Percentiles rank a stretch among this genome's conserved stretches.
phyloP scores from a whole-genome alignment of 2,797 vertebrate species.

The Siniperca obscura region DNA sequence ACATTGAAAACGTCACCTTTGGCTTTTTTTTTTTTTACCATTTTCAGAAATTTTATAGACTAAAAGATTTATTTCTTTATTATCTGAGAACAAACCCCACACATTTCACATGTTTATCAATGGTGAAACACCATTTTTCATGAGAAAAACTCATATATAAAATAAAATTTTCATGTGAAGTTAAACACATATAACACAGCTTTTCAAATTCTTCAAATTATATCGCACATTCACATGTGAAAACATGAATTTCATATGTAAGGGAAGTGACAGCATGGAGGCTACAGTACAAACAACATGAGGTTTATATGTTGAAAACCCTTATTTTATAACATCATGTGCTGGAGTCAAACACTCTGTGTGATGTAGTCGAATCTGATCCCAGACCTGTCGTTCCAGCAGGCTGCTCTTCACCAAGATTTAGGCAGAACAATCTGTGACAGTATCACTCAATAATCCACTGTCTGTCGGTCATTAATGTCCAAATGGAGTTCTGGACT shows the following conservation, averaged over 20 bases:
- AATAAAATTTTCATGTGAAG: background rate
- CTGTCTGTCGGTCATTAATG: constrained; percentile 48
- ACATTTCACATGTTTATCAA: background rate
- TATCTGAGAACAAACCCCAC: background rate
- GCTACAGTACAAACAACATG: background rate
- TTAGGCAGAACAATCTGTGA: constrained; percentile 45
- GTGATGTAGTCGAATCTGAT: constrained; percentile 15
- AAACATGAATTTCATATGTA: background rate
- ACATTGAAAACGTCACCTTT: too few relatives aligned
- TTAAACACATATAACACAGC: too few relatives aligned
- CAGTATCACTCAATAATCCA: constrained; percentile 56
- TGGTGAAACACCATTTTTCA: background rate
- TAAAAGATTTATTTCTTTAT: too few relatives aligned
- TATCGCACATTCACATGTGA: background rate
- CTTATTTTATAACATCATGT: background rate
- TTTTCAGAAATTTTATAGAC: too few relatives aligned
- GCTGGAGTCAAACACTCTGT: constrained; percentile 12
- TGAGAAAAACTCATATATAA: too few relatives aligned
- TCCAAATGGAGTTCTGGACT: constrained; percentile 51
- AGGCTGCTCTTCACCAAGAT: constrained; percentile 1
- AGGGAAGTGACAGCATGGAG: background rate
- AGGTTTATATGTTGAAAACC: background rate
- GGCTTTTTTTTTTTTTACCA: too few relatives aligned
- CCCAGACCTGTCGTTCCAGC: constrained; percentile 37
- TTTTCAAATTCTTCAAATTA: too few relatives aligned